phyloP scores from a whole-genome alignment of 1,140 invertebrate species.

The Daktulosphaira vitifoliae region DNA sequence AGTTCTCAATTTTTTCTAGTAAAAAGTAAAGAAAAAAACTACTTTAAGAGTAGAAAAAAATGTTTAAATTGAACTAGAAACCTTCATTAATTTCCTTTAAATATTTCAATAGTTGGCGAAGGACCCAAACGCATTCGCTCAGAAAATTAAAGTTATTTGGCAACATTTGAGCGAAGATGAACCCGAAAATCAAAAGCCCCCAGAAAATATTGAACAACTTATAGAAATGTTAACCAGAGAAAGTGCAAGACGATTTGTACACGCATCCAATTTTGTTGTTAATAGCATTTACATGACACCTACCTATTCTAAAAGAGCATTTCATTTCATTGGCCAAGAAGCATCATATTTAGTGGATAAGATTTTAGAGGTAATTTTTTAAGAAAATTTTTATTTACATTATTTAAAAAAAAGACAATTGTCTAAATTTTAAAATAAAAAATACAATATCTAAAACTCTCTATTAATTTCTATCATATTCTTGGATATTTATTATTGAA shows the following conservation, averaged over 20 bases:
- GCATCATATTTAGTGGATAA: neutral
- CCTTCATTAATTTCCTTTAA: too few relatives aligned
- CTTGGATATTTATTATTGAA: too few relatives aligned
- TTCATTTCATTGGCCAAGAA: neutral
- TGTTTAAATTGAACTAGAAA: too few relatives aligned
- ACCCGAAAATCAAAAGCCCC: constrained; percentile 71
- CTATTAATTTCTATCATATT: too few relatives aligned
- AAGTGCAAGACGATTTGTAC: constrained; percentile 61
- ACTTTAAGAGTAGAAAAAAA: too few relatives aligned
- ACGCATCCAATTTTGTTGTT: constrained; percentile 56
- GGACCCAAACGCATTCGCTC: constrained; percentile 62
- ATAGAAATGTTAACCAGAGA: constrained; percentile 63
- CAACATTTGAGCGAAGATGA: constrained; percentile 59
- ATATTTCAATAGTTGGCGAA: constrained; percentile 63
- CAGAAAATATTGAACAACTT: constrained; percentile 63
- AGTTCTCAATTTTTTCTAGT: too few relatives aligned
- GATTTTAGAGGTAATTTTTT: neutral
- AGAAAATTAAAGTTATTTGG: constrained; percentile 64
- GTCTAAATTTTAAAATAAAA: too few relatives aligned
- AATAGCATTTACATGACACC: constrained; percentile 39
- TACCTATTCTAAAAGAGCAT: neutral
- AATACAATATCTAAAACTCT: too few relatives aligned
- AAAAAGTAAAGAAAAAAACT: too few relatives aligned
- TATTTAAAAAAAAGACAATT: too few relatives aligned
- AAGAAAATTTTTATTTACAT: too few relatives aligned